Percentiles rank a stretch among this genome's conserved stretches.
Evolutionary conservation across 92 coral and sea anemone genomes (phyloP).

Genomic region (Plumapathes pennacea): DNA sequence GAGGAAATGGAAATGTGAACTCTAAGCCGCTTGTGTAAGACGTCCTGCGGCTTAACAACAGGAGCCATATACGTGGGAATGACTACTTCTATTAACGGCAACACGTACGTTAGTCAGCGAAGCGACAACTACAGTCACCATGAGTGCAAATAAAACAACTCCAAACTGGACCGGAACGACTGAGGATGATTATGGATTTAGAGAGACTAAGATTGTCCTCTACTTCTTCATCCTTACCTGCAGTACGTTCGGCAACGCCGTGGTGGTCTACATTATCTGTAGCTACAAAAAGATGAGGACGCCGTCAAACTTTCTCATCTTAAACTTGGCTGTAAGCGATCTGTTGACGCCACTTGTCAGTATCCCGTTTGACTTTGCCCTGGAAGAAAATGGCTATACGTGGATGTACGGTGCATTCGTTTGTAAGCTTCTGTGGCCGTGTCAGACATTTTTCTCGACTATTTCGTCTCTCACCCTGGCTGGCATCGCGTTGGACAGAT

Average conservation of each 20-base stretch:
- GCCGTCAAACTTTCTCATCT: slow-evolving; percentile 74
- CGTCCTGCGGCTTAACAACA: too few species aligned
- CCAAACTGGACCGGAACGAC: too few species aligned
- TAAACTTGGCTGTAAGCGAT: slow-evolving; percentile 91
- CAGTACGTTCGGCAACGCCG: slow-evolving; percentile 83
- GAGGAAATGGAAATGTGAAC: too few species aligned
- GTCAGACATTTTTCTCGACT: slow-evolving; percentile 75
- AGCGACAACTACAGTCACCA: too few species aligned
- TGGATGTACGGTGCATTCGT: slow-evolving; percentile 79
- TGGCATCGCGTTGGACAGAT: slow-evolving; percentile 87
- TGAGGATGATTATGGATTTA: too few species aligned
- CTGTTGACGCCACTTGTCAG: slow-evolving; percentile 81
- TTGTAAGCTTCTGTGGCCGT: slow-evolving; percentile 86
- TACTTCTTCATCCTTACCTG: slow-evolving; percentile 67
- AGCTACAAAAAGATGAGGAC: slow-evolving; percentile 64
- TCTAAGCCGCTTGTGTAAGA: too few species aligned
- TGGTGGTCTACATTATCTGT: slow-evolving; percentile 72
- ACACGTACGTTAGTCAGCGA: too few species aligned
- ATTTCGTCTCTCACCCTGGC: slow-evolving; percentile 87
- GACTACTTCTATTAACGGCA: too few species aligned
- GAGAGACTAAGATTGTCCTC: slow-evolving; percentile 65
- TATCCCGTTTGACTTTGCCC: slow-evolving; percentile 87
- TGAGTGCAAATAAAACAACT: too few species aligned
- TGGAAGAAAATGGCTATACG: slow-evolving; percentile 63
- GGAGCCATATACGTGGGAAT: too few species aligned